A percentile compares a stretch with the other conserved stretches of the same genome.
Conservation (phyloP, 2,888 invertebrate genomes). For the Aporophyla nigra region DNA sequence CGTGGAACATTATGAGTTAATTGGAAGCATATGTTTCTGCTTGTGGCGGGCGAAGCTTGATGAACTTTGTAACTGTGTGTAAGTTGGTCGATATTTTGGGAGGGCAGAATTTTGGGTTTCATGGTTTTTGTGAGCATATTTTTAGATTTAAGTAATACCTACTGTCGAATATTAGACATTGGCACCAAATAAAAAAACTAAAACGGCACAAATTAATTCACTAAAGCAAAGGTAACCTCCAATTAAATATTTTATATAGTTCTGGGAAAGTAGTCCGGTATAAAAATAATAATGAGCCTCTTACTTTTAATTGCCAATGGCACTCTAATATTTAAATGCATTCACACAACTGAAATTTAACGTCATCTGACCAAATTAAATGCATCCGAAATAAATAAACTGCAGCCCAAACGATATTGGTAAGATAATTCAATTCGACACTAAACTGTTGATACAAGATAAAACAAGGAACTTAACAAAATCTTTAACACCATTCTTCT, state of each 20-base stretch:
- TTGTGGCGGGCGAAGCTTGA: slow-evolving; percentile 31
- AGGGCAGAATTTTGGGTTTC: not conserved
- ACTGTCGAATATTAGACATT: not conserved
- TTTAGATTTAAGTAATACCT: not conserved
- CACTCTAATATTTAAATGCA: not conserved
- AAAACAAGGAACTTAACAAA: slow-evolving; percentile 24
- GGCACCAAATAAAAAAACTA: not conserved
- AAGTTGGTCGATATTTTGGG: slow-evolving; percentile 1
- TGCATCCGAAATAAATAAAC: slow-evolving; percentile 7
- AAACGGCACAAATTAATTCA: not conserved
- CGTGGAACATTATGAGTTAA: slow-evolving; percentile 82
- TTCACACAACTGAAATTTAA: not conserved
- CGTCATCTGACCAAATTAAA: slow-evolving; percentile 5
- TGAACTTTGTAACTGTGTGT: slow-evolving; percentile 51
- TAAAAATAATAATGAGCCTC: no score
- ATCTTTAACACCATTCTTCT: slow-evolving; percentile 27
- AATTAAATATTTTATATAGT: not conserved
- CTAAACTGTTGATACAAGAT: slow-evolving; percentile 21
- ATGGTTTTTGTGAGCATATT: not conserved
- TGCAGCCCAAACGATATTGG: not conserved
- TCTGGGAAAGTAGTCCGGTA: no score
- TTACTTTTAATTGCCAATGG: not conserved
- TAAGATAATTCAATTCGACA: slow-evolving; percentile 28
- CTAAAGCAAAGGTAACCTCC: not conserved
- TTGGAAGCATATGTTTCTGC: slow-evolving; percentile 82